Evolutionary conservation across 2,888 invertebrate species (phyloP).

Genomic region (Anodontia alba): DNA sequence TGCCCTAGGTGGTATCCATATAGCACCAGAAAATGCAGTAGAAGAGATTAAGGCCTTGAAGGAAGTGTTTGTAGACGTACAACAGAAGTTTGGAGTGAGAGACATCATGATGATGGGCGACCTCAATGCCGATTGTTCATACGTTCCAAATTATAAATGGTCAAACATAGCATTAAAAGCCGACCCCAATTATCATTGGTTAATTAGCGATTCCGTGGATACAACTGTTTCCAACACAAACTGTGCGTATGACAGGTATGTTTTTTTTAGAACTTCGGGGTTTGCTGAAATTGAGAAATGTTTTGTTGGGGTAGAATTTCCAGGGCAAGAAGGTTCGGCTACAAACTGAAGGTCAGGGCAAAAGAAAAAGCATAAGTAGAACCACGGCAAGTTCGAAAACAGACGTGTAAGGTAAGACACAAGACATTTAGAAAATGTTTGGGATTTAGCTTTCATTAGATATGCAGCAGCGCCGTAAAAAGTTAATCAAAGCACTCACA

Average conservation of each 20-base stretch:
- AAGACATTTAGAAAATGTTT: too few species aligned
- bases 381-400: too few species aligned
- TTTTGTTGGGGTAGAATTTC: too few species aligned
- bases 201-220: conserved; percentile 72
- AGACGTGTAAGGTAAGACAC: too few species aligned
- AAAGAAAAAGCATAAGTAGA: too few species aligned
- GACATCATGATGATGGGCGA: conserved; percentile 72
- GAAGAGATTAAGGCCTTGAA: conserved; percentile 64
- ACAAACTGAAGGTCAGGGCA: too few species aligned
- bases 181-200: conserved; percentile 64
- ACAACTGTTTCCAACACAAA: conserved; percentile 68
- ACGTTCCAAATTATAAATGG: conserved; percentile 65
- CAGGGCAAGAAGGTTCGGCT: too few species aligned
- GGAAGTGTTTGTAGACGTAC: conserved; percentile 57
- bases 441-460: too few species aligned
- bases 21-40: conserved; percentile 66
- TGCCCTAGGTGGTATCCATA: conserved; percentile 68
- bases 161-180: conserved; percentile 56
- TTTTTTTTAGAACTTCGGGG: too few species aligned
- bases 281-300: too few species aligned
- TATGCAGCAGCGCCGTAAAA: too few species aligned
- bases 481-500: too few species aligned
- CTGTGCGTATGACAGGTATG: conserved; percentile 77
- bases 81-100: conserved; percentile 36
- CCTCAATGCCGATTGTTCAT: conserved; percentile 76